Base-by-base conservation (phyloP, 1,140 invertebrate species). In the Drosophila kurseongensis region DNA sequence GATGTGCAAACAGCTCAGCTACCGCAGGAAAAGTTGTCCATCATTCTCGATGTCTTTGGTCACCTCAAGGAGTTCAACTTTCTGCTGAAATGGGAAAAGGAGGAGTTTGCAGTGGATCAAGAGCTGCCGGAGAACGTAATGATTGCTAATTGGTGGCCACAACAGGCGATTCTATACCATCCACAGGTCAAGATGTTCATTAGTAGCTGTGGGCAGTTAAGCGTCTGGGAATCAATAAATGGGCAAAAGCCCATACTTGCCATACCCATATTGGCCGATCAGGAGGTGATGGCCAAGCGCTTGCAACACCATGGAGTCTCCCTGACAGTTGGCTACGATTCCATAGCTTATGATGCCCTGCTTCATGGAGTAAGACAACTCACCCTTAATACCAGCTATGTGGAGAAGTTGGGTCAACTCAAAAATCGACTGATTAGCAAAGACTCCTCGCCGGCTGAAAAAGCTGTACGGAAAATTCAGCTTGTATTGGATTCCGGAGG, bases 11-110 rank as follows among this genome's bases (percentile, higher is more conserved):
- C 93, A 55, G 91, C 92, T n/a, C 93, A 94, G 41, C 78, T 95
- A 77, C 93, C 94, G 0, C 29, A 74, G 9, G 93, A 94, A 0
- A 95, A 94, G 62, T 81, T 94, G 32, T 71, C 93, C 3, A 93
- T 75, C 2, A 32, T 91, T n/a, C 41, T 92, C 4, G 81, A 94
- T 8, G 93, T 94, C 1, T 94, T 96, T 57, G 80, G 73, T 10
- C 91, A 93, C 48, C 76, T 96, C 0, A 94, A 94, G 9, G 93
- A 95, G 51, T 86, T 91, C 9, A 94, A 93, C 32, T 93, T 96
- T 5, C 67, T 96, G 0, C 94, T 95, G 93, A 96, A 96, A 88
- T 96, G 94, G 94, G 95, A 96, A 80, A 93, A 92, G 1, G 94
- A 94, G 2, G 78, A 89, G 38, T 80, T 95, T 23, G 27, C 65